phyloP scores from a whole-genome alignment of 35 echinoderm and acorn worm species.

The Ophiothrix spiculata region DNA sequence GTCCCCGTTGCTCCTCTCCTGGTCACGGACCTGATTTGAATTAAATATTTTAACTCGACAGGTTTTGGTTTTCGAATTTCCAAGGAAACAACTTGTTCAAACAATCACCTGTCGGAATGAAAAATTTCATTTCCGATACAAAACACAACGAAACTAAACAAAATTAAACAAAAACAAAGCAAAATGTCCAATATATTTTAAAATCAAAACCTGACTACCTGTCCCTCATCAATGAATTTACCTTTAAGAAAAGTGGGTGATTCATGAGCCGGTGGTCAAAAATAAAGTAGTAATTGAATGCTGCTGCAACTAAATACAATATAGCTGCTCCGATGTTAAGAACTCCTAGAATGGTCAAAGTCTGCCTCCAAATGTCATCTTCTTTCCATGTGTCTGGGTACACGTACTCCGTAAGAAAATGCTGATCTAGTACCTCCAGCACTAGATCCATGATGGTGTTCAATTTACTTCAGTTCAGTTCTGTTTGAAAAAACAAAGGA shows the following conservation, averaged over 20 bases:
- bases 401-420: constrained; percentile 59
- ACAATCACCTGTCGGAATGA: too few relatives aligned
- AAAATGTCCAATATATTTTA: too few relatives aligned
- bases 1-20: too few relatives aligned
- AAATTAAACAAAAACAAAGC: too few relatives aligned
- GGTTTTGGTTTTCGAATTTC: too few relatives aligned
- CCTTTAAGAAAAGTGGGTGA: not conserved
- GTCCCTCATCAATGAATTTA: too few relatives aligned
- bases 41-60: too few relatives aligned
- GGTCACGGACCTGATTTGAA: too few relatives aligned
- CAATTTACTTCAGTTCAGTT: not conserved
- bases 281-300: not conserved
- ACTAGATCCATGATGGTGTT: constrained; percentile 73
- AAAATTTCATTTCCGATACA: too few relatives aligned
- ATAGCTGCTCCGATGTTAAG: not conserved
- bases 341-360: constrained; percentile 48
- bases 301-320: not conserved
- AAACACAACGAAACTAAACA: too few relatives aligned
- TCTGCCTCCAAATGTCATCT: constrained; percentile 61
- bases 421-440: constrained; percentile 47
- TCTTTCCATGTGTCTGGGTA: constrained; percentile 74
- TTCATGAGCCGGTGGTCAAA: not conserved
- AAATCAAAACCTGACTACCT: too few relatives aligned
- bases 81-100: too few relatives aligned
- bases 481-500: not conserved